Evolutionary conservation across 2,888 invertebrate genomes (phyloP).

Genomic region (Drosophila subquinaria): DNA sequence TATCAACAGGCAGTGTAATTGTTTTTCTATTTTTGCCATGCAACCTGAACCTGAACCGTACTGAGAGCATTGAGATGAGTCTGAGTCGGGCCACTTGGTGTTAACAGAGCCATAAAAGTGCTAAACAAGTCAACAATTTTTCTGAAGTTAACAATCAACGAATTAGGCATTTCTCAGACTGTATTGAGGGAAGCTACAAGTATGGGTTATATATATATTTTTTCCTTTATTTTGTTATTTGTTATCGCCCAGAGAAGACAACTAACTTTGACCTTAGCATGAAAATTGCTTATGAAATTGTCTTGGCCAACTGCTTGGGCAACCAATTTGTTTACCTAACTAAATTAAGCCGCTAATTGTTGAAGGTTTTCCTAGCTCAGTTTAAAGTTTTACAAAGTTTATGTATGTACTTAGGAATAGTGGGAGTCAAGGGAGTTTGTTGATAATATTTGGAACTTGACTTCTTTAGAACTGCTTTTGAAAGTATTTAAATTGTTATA

Average conservation of each 20-base stretch:
- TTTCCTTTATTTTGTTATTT: constrained; percentile 21
- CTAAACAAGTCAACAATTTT: constrained; percentile 63
- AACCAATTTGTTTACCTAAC: constrained; percentile 49
- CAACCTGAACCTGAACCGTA: constrained; percentile 31
- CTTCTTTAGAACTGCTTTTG: neutral
- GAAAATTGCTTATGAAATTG: constrained; percentile 57
- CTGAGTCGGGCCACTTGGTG: constrained; percentile 37
- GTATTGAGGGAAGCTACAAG: constrained; percentile 8
- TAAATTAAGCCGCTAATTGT: constrained; percentile 47
- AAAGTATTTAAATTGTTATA: neutral
- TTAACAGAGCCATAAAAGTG: constrained; percentile 71
- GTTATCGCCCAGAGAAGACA: constrained; percentile 15
- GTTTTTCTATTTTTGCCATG: constrained; percentile 57
- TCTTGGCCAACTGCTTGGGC: constrained; percentile 25
- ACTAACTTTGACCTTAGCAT: constrained; percentile 60
- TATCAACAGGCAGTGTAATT: constrained; percentile 65
- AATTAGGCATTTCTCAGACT: constrained; percentile 20
- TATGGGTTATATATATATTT: constrained; percentile 17
- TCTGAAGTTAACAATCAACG: constrained; percentile 44
- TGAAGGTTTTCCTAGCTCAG: constrained; percentile 41
- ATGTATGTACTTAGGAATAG: neutral
- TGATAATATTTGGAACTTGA: neutral
- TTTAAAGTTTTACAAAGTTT: neutral
- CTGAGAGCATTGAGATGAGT: constrained; percentile 22
- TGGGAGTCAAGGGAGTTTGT: neutral